A percentile compares a stretch with the other conserved stretches of the same genome.
These are phyloP conservation scores for Melieria omissa DNA, from an alignment of 2,888 invertebrate species.

Conservation along the genomic window DNA sequence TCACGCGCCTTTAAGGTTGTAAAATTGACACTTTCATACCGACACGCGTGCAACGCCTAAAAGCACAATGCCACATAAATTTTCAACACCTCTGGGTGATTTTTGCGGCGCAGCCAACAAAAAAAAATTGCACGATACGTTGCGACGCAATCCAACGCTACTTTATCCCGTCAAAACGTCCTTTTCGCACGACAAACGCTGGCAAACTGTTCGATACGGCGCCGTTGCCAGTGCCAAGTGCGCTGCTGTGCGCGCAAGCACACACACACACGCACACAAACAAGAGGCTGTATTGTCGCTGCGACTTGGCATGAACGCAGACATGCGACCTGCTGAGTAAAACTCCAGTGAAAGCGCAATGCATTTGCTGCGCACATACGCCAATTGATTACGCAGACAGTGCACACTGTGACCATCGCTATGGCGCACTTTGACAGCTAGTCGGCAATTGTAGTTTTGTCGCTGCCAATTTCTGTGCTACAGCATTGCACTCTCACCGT, in stretches of 20 bases:
- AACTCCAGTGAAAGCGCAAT: not conserved
- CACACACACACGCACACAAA: not conserved
- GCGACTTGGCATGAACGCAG: too few relatives aligned
- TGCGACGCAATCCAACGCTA: conserved; percentile 23
- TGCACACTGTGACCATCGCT: too few relatives aligned
- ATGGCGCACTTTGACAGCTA: too few relatives aligned
- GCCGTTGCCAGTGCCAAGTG: conserved; percentile 35
- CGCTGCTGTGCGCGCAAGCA: conserved; percentile 13
- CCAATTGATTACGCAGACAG: conserved; percentile 11
- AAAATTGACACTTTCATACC: too few relatives aligned
- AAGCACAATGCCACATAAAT: too few relatives aligned
- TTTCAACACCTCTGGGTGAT: too few relatives aligned
- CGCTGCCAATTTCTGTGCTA: too few relatives aligned
- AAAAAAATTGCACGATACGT: conserved; percentile 18
- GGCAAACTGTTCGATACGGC: conserved; percentile 54
- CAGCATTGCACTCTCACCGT: too few relatives aligned
- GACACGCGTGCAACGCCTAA: too few relatives aligned
- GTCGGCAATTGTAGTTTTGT: too few relatives aligned
- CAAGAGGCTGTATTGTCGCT: not conserved
- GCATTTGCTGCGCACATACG: conserved; percentile 1
- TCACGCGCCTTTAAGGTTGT: too few relatives aligned
- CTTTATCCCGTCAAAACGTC: conserved; percentile 47
- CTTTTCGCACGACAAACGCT: conserved; percentile 58
- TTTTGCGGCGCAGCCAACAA: too few relatives aligned
- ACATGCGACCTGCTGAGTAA: not conserved